phyloP scores from a whole-genome alignment of 2,113 vertebrate species.

The Oreochromis spilurus region DNA sequence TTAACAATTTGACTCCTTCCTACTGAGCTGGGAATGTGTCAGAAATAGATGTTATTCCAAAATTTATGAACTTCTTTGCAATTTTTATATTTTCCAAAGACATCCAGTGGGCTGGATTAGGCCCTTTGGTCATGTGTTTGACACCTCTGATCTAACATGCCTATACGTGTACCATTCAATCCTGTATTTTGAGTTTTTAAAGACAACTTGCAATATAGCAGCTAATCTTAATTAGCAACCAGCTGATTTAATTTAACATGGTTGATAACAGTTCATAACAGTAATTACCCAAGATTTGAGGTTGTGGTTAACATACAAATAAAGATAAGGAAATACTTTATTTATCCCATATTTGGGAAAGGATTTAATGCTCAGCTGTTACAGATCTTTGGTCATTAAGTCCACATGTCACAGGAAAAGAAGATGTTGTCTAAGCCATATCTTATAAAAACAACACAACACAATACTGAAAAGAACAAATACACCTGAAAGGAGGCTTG shows the following conservation, averaged over 20 bases:
- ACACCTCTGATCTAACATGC: not conserved
- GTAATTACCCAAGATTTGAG: not conserved
- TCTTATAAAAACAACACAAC: not conserved
- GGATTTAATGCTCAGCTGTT: not conserved
- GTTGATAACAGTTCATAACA: not conserved
- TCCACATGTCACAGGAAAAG: not conserved
- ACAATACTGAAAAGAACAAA: not conserved
- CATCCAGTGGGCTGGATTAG: not conserved
- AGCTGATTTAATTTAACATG: not conserved
- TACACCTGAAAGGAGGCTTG: not conserved
- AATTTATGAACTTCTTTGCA: not conserved
- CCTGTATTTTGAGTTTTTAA: not conserved
- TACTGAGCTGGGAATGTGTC: not conserved
- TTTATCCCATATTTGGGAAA: not conserved
- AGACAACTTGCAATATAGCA: not conserved
- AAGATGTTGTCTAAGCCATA: not conserved
- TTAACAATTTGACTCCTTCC: accelerated
- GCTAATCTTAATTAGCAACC: not conserved
- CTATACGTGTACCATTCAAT: not conserved
- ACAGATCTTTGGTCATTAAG: not conserved
- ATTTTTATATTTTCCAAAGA: not conserved
- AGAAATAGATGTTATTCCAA: not conserved
- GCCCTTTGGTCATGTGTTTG: not conserved
- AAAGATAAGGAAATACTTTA: not conserved
- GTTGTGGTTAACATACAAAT: not conserved